Evolutionary conservation across 2,888 invertebrate species (phyloP), one percentile per base, ranked within the genome.

Genomic region (Trypoxylon attenuatum): DNA sequence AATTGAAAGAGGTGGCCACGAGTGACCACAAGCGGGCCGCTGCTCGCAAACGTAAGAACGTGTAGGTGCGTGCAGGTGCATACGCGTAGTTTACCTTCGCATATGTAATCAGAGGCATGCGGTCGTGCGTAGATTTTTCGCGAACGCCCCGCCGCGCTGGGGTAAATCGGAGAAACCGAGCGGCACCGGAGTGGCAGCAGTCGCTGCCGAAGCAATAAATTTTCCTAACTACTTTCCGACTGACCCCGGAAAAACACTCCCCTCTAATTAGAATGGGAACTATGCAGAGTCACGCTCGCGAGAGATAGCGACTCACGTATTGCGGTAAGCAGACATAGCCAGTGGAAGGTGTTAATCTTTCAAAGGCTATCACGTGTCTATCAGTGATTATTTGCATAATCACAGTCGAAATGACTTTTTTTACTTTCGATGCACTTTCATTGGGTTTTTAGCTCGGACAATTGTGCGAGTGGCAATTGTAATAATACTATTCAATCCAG

Each of bases 1-100:
- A 78, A 78, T 78, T 78, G 78, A 76, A 78, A 77, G 69, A 71
- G 73, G 65, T 77, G 67, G 71, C 70, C 69, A 55, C 69, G 65
- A 61, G 33, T 67, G 67, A 75, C 77, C 77, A 69, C 77, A 69
- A 69, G 62, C 66, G 16, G 33, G 45, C 55, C 43, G 29, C 61
- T 50, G 10, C 33, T 8, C 25, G 4, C 25, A 10, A 2, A 1
- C 13, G 10, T 33, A 33, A n/a, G n/a, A n/a, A n/a, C n/a, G n/a
- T 43, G 57, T 58, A 66, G 54, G 61, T 69, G 69, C 60, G 66
- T 50, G 71, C 71, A 64, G 55, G 49, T 68, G 67, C 59, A 8
- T 13, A 46, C 39, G 23, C 29, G 47, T 43, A 51, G 25, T 41
- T n/a, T 54, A 33, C 47, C 52, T 22, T 22, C 5, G 63, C 51